Evolutionary conservation across 2,113 vertebrate genomes (phyloP).

Genomic region (Sorex fumeus): DNA sequence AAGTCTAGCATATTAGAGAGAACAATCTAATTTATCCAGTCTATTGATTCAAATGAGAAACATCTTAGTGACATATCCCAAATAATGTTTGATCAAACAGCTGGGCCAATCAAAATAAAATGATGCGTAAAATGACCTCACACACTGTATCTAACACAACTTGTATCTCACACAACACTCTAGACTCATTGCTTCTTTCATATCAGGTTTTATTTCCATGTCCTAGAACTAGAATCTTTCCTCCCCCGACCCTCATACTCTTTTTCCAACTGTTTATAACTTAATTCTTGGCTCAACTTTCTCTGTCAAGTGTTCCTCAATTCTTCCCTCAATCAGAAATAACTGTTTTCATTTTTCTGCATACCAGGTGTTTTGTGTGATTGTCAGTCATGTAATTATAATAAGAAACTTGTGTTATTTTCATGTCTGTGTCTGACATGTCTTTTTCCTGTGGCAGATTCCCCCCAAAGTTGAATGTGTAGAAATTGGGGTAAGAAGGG

Average conservation of each 20-base stretch:
- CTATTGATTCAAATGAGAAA: neutral
- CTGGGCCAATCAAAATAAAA: neutral
- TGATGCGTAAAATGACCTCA: neutral
- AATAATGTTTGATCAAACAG: neutral
- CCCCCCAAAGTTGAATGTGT: neutral
- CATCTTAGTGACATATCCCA: neutral
- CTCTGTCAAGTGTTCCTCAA: neutral
- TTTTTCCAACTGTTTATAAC: neutral
- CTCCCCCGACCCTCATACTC: neutral
- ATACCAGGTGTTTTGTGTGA: neutral
- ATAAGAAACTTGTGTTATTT: neutral
- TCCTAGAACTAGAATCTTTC: neutral
- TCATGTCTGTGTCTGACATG: neutral
- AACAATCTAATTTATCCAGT: too few relatives aligned
- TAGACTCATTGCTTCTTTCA: constrained; percentile 13
- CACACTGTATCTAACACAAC: neutral
- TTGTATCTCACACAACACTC: neutral
- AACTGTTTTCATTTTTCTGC: neutral
- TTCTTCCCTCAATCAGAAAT: neutral
- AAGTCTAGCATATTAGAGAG: too few relatives aligned
- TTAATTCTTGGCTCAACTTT: constrained; percentile 3
- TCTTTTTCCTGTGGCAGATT: neutral
- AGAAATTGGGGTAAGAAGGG: neutral
- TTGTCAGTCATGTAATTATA: neutral
- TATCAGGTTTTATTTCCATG: neutral